A percentile compares a stretch with the other conserved stretches of the same genome.
phyloP scores from a whole-genome alignment of 1,140 invertebrate species.

The Drosophila navojoa region DNA sequence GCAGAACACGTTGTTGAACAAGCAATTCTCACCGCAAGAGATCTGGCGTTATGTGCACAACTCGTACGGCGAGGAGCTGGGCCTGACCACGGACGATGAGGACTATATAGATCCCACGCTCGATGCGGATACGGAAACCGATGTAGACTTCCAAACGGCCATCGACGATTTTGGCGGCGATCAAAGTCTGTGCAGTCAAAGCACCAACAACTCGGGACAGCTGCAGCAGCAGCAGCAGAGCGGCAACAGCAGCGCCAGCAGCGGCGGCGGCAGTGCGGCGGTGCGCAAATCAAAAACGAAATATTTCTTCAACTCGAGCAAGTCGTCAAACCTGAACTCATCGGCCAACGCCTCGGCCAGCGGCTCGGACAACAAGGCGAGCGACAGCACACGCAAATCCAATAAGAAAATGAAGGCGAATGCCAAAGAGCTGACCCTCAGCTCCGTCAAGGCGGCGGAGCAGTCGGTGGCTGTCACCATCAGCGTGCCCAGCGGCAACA shows the following conservation, averaged over 20 bases:
- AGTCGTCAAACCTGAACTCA: constrained; percentile 64
- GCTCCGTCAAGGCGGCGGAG: constrained; percentile 72
- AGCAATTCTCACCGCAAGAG: constrained; percentile 93
- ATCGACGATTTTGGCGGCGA: constrained; percentile 61
- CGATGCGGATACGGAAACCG: constrained; percentile 62
- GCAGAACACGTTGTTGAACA: constrained; percentile 97
- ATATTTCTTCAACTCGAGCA: constrained; percentile 75
- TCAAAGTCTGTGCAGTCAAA: constrained; percentile 46
- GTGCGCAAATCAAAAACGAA: constrained; percentile 74
- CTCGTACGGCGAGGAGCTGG: constrained; percentile 96
- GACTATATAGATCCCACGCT: constrained; percentile 88
- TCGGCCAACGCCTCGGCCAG: constrained; percentile 76
- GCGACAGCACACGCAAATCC: constrained; percentile 65
- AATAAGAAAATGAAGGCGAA: constrained; percentile 79
- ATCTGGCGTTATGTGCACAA: constrained; percentile 95
- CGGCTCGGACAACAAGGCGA: constrained; percentile 69
- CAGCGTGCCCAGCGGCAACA: constrained; percentile 30
- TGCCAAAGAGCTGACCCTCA: constrained; percentile 78
- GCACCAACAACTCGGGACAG: constrained; percentile 41
- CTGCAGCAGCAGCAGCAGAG: constrained; percentile 51
- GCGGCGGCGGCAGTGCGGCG: constrained; percentile 57
- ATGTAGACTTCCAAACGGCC: constrained; percentile 68
- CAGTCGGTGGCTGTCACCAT: constrained; percentile 47
- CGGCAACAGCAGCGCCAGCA: constrained; percentile 74
- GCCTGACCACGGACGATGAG: constrained; percentile 96